Percentiles rank a stretch among this genome's conserved stretches.
phyloP scores from a whole-genome alignment of 2,113 vertebrate genomes.

The Mirza zaza region DNA sequence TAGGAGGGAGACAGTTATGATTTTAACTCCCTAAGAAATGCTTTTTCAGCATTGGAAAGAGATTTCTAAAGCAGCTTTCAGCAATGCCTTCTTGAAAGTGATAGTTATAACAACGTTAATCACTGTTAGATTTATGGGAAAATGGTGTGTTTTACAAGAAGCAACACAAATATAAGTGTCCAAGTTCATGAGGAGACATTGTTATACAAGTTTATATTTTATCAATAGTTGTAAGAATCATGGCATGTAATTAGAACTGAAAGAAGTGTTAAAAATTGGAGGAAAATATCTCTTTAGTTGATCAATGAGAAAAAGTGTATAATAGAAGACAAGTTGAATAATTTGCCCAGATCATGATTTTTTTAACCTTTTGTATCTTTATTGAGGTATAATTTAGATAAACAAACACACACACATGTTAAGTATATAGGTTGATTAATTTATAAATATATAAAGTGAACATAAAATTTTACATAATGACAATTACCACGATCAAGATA shows the following conservation, averaged over 20 bases:
- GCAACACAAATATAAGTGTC: constrained; percentile 2
- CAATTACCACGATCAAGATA: neutral
- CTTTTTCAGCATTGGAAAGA: neutral
- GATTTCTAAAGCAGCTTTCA: neutral
- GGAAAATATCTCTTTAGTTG: neutral
- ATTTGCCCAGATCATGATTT: neutral
- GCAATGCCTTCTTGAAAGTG: neutral
- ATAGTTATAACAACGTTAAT: neutral
- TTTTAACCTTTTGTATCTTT: neutral
- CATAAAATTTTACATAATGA: neutral
- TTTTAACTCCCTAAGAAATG: neutral
- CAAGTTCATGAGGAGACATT: neutral
- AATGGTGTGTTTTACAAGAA: constrained; percentile 14
- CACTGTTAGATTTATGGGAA: neutral
- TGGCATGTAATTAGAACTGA: neutral
- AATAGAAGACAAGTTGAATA: neutral
- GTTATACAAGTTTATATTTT: neutral
- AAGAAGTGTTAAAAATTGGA: neutral
- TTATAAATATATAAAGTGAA: neutral
- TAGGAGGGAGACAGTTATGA: neutral
- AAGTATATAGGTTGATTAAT: neutral
- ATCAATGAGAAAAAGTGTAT: neutral
- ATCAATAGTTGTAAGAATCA: neutral
- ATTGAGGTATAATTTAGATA: neutral
- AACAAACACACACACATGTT: neutral